Evolutionary conservation across 64 coral and sea anemone species (phyloP), one percentile per base, ranked within the genome.

Genomic region (Actinia tenebrosa): DNA sequence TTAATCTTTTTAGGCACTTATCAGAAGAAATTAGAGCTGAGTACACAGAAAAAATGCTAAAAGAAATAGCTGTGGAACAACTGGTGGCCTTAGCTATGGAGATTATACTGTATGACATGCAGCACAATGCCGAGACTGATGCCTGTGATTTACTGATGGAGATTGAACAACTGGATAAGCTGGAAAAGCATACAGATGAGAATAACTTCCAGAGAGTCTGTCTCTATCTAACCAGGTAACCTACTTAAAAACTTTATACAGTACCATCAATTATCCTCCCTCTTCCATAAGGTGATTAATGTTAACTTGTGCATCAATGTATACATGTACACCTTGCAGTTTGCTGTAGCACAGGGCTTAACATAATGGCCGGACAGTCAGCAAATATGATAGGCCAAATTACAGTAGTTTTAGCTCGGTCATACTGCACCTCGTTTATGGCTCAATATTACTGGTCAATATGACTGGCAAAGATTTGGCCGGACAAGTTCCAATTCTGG

Each of bases 141-240:
- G 95, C 95, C 0, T 98, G 95, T 89, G 95, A 98, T 45, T 82
- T 98, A 27, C 88, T 98, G 71, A 98, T 98, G 96, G 96, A 98
- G 79, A 94, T 98, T 71, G 96, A 98, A 59, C 87, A 78, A 10
- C 60, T 98, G 18, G 92, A 94, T 44, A 79, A 91, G 44, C 81
- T 98, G 53, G 89, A 91, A 17, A 71, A 86, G n/a, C 87, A 94
- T 79, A 92, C 93, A 62, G 96, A 98, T 43, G 80, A 91, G 55
- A 94, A 84, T 69, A 94, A 89, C 68, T 98, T 92, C 83, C 96
- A 98, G 75, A 89, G 96, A 90, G 96, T 98, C 14, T 98, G 96
- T 64, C 64, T 94, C 3, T 98, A 98, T 88, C 86, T 98, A 19
- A 98, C 96, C 80, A 98, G 96, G 96, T 94, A 87, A 44, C 30